Conservation (phyloP, 2,888 invertebrate species). For the Horisme vitalbata region DNA sequence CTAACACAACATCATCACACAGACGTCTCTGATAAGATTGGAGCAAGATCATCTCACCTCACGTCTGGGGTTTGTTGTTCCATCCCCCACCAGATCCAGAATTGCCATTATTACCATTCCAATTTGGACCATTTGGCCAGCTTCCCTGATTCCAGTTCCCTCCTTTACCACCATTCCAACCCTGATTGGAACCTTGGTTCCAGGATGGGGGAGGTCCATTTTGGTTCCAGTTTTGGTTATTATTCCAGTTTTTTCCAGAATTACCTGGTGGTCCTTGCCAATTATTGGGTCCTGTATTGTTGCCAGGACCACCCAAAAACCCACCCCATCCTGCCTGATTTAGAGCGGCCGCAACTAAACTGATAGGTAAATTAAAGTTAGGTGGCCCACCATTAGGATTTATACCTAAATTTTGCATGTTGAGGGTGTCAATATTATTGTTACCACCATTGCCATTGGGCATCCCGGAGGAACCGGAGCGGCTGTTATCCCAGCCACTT, state of each 20-base stretch:
- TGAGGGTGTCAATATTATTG: constrained; percentile 93
- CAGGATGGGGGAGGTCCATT: constrained; percentile 73
- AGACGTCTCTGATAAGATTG: constrained; percentile 52
- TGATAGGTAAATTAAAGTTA: constrained; percentile 83
- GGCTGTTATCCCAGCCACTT: constrained; percentile 72
- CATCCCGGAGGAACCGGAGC: constrained; percentile 63
- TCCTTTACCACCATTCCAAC: constrained; percentile 69
- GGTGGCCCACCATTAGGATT: constrained; percentile 84
- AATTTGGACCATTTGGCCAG: constrained; percentile 69
- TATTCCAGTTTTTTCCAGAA: constrained; percentile 78
- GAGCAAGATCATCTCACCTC: constrained; percentile 66
- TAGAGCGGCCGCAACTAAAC: constrained; percentile 93
- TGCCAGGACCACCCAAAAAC: constrained; percentile 72
- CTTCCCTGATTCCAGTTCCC: constrained; percentile 72
- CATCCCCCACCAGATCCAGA: constrained; percentile 79
- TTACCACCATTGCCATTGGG: constrained; percentile 74
- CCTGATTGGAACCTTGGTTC: constrained; percentile 70
- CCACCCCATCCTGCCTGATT: constrained; percentile 89
- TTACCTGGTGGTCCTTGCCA: constrained; percentile 85
- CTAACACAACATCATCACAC: constrained; percentile 50
- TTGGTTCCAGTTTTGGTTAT: constrained; percentile 83
- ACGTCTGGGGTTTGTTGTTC: constrained; percentile 79
- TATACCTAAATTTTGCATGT: constrained; percentile 92
- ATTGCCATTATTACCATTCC: constrained; percentile 78
- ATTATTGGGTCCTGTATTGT: constrained; percentile 89